Percentiles rank a stretch among this genome's conserved stretches.
These are phyloP conservation scores for Monarcha castaneiventris DNA, from an alignment of 2,113 vertebrate species.

Conservation along the genomic window DNA sequence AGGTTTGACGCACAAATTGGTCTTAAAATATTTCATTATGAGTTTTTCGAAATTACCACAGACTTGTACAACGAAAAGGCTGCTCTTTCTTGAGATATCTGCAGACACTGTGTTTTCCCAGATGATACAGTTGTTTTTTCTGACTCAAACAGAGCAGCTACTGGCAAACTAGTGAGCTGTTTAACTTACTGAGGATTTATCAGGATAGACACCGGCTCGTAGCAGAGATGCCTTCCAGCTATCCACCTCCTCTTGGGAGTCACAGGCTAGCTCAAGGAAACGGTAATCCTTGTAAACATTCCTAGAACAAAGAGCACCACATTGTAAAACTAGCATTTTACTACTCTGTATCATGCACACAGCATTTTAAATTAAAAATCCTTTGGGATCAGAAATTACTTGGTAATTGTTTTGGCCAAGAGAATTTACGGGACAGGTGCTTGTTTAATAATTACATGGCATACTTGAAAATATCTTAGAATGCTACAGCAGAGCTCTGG, in stretches of 20 bases:
- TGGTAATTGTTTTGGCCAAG: constrained; percentile 3
- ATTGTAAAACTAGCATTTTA: constrained; percentile 45
- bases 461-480: not conserved
- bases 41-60: not conserved
- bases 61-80: not conserved
- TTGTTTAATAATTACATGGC: constrained; percentile 4
- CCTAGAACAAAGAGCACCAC: constrained; percentile 73
- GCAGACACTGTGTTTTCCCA: not conserved
- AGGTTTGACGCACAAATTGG: not conserved
- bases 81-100: not conserved
- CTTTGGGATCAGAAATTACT: not conserved
- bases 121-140: not conserved
- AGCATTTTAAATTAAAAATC: constrained; percentile 33
- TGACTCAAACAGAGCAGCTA: constrained; percentile 15
- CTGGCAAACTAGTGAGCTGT: constrained; percentile 5
- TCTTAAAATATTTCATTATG: not conserved
- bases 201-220: constrained; percentile 89
- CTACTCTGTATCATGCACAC: not conserved
- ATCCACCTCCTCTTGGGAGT: constrained; percentile 90
- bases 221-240: constrained; percentile 95
- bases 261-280: constrained; percentile 88
- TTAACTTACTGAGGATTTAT: constrained; percentile 84
- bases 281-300: constrained; percentile 97
- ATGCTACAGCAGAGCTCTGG: not conserved
- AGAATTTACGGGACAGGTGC: constrained; percentile 18